Evolutionary conservation across 2,113 vertebrate species (phyloP).

Genomic region (Microcebus tavaratra): DNA sequence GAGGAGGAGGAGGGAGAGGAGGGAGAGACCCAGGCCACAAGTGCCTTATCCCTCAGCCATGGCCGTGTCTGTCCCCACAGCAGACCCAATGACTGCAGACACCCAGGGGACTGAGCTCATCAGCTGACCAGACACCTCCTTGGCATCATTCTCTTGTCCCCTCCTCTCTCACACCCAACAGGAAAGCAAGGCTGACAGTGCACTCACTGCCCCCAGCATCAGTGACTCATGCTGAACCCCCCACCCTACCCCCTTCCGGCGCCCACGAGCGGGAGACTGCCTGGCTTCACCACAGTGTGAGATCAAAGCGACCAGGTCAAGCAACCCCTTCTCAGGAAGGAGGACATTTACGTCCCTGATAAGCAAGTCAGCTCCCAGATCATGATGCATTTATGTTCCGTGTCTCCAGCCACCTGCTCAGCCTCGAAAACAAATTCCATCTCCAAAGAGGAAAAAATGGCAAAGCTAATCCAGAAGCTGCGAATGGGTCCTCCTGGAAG

Average conservation of each 20-base stretch:
- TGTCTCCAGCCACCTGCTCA: neutral
- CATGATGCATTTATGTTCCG: neutral
- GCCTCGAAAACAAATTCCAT: neutral
- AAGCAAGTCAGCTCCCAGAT: neutral
- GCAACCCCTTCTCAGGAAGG: neutral
- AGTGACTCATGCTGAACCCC: neutral
- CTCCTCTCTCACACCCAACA: neutral
- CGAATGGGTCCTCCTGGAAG: neutral
- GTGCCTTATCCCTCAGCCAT: neutral
- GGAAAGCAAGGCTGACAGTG: neutral
- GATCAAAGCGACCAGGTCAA: neutral
- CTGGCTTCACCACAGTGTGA: neutral
- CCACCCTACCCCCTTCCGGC: neutral
- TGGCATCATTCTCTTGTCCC: neutral
- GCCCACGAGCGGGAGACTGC: accelerated
- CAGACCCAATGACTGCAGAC: neutral
- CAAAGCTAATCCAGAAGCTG: neutral
- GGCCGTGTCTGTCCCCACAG: neutral
- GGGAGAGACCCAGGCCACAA: neutral
- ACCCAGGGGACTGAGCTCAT: neutral
- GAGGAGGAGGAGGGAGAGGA: neutral
- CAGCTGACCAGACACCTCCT: neutral
- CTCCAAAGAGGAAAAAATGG: neutral
- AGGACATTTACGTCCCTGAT: neutral
- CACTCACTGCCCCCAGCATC: neutral